Base-by-base conservation (phyloP, 2,888 invertebrate genomes). In the Trachelus stipa region DNA sequence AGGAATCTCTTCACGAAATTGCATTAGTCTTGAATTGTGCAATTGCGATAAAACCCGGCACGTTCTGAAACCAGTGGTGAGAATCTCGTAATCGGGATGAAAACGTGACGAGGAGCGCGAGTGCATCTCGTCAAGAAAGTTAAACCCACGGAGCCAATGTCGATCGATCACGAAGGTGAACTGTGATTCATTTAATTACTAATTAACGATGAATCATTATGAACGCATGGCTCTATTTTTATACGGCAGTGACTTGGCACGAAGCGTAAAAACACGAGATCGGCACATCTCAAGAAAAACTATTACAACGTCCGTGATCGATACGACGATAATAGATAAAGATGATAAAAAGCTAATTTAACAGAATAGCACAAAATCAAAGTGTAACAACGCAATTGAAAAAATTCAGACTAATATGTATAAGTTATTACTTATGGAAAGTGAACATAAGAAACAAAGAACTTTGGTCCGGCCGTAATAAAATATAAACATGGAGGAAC, bases 211-310 rank as follows among this genome's bases (percentile, higher is more conserved):
- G 23, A 56, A 56, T 56, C 56, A 56, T 56, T 23, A 23, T 9
- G 56, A 56, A 23, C 56, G 56, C 9, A 15, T 56, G 56, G 23
- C 56, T 56, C 56, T 56, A 23, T 56, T 56, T 69, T 79, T 80
- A 75, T 76, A 76, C 85, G 83, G 85, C 83, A 84, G 85, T 84
- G 84, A 83, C 56, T 56, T 85, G 83, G 81, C 81, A 83, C 78
- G 74, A 83, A 84, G 78, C 81, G 83, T 80, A 83, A 81, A 82
- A 82, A 56, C 23, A 56, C 23, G 56, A 56, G 56, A 56, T 56
- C 56, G 56, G 23, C 2, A 23, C 0, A 56, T 56, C 56, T 56
- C 56, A 56, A 56, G 9, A 56, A 23, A 56, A 56, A 56, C 56
- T 56, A 56, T 56, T 56, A 56, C 56, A 56, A 56, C 23, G 56